Conservation (phyloP, 2,888 invertebrate species). For the Allolobophora icterica region DNA sequence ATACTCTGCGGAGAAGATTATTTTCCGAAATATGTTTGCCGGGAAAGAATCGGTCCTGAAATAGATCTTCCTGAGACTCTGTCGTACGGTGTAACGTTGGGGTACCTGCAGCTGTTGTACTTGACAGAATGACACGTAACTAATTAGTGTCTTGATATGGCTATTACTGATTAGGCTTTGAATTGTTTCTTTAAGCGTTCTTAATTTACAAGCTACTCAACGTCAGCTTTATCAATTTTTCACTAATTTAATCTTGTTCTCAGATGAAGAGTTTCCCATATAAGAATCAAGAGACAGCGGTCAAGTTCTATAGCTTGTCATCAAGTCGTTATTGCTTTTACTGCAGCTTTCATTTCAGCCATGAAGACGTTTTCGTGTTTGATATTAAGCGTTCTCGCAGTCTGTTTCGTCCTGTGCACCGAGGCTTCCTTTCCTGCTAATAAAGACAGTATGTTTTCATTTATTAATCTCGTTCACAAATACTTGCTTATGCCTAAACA, state of each 20-base stretch:
- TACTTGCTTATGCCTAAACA: background rate
- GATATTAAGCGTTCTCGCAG: background rate
- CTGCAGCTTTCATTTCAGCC: background rate
- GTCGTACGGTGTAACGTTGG: too few species aligned
- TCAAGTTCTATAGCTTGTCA: background rate
- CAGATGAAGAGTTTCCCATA: background rate
- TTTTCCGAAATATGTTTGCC: too few species aligned
- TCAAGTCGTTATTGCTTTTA: background rate
- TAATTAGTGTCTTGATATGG: too few species aligned
- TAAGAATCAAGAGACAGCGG: too few species aligned
- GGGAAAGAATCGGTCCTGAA: too few species aligned
- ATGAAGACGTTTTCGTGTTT: background rate
- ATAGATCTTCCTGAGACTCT: too few species aligned
- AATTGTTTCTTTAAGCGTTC: background rate
- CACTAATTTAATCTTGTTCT: background rate
- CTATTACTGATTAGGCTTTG: background rate
- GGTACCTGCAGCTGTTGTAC: too few species aligned
- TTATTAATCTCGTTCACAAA: background rate
- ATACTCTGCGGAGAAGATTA: too few species aligned
- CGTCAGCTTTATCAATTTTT: background rate
- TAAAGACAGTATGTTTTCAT: background rate
- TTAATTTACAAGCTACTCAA: background rate
- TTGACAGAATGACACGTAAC: too few species aligned
- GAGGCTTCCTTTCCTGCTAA: conserved; percentile 17
- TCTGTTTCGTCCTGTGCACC: background rate